Base-by-base conservation (phyloP, 2,888 invertebrate species). In the Leucozona laternaria region DNA sequence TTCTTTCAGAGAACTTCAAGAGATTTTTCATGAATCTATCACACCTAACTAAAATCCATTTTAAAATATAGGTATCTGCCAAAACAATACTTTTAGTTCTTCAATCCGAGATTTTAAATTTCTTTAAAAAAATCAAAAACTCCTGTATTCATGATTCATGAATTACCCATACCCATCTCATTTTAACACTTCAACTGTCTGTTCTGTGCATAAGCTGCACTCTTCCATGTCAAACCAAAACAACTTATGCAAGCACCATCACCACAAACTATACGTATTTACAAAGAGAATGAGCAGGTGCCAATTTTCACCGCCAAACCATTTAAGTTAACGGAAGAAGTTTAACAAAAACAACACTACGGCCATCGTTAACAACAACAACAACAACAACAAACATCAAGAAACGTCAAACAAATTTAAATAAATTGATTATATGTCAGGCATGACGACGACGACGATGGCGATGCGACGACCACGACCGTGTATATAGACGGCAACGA, bases 371-470 rank as follows among this genome's bases (percentile, higher is more conserved):
- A 57, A 17, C 79, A 57, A 22, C 70, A 75, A 79, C 55, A 75
- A 76, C 40, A 64, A 22, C 75, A 75, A 79, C 55, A 75, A 76
- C 40, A 62, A 76, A 76, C 34, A 64, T 57, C 60, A 55, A 57
- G 64, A 71, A 79, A 80, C 76, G 71, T 80, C 84, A 80, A 84
- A 76, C 50, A 85, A 62, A 82, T 86, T 86, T 86, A 82, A 86
- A 86, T 86, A 86, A 86, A 86, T 86, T 82, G 86, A 86, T 82
- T 82, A 86, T 86, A 73, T 82, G 82, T 86, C 86, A 75, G 75
- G 58, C 86, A 73, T 86, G 86, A 86, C 86, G 66, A 66, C 48
- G 40, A 25, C n/a, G 10, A 17, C 4, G 8, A 20, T 20, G 22
- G 2, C 3, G 40, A 40, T n/a, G n/a, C 4, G 37, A 37, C 37